These are phyloP conservation scores for Dryobates pubescens DNA, from an alignment of 2,797 vertebrate genomes.

Conservation along the genomic window DNA sequence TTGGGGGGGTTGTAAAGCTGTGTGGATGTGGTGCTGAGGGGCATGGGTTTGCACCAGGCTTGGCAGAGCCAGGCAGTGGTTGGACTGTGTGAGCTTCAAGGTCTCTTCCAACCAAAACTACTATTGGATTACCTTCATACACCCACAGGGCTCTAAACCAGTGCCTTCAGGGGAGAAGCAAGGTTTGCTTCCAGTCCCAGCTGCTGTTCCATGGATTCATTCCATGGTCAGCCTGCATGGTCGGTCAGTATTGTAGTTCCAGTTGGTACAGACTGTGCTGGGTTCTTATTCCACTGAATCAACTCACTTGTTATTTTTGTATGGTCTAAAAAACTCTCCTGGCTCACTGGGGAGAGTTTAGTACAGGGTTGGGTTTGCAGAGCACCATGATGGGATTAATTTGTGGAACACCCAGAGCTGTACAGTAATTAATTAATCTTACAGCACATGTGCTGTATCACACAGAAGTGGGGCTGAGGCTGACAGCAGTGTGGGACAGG, in stretches of 20 bases:
- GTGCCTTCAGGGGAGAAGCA: neutral
- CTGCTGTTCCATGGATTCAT: neutral
- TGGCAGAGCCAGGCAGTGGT: too few species aligned
- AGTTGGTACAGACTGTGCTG: conserved; percentile 1
- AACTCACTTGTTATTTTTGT: neutral
- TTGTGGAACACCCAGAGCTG: neutral
- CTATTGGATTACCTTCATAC: neutral
- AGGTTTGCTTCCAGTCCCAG: neutral
- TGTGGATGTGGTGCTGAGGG: too few species aligned
- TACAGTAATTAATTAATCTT: conserved; percentile 20
- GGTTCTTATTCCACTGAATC: neutral
- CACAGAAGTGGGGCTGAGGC: neutral
- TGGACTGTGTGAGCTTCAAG: too few species aligned
- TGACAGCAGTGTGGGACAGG: neutral
- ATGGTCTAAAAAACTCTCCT: neutral
- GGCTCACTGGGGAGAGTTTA: neutral
- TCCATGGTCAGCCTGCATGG: neutral
- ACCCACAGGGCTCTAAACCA: neutral
- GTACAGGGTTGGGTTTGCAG: neutral
- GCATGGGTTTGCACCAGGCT: too few species aligned
- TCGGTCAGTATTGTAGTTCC: neutral
- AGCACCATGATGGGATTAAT: neutral
- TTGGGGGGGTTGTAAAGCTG: too few species aligned
- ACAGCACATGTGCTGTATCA: neutral
- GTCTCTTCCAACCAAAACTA: too few species aligned